Percentiles rank a stretch among this genome's conserved stretches.
phyloP scores from a whole-genome alignment of 2,113 vertebrate species.

The Sinocyclocheilus anshuiensis region DNA sequence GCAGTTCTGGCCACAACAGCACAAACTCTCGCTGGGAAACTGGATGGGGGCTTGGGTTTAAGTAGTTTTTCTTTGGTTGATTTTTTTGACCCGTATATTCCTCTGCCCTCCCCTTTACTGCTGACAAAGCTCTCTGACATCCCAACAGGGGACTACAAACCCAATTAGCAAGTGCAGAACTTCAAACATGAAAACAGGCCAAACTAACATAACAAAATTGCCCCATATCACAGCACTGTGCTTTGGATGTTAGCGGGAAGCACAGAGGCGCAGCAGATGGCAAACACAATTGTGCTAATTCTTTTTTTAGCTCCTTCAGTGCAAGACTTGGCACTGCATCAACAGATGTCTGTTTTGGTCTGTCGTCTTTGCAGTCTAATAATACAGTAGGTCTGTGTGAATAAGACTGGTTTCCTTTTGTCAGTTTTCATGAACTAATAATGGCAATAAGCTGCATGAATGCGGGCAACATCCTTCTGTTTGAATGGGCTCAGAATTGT shows the following conservation, averaged over 20 bases:
- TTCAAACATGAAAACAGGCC: slow-evolving; percentile 17
- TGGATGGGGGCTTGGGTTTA: slow-evolving; percentile 16
- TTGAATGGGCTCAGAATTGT: not conserved
- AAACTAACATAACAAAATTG: slow-evolving; percentile 3
- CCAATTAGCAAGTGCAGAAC: slow-evolving; percentile 33
- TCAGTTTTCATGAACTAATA: not conserved
- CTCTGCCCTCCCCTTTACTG: slow-evolving; percentile 9
- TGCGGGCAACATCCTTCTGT: not conserved
- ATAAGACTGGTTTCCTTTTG: not conserved
- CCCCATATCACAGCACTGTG: not conserved
- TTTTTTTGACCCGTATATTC: slow-evolving; percentile 3
- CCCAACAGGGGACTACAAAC: slow-evolving; percentile 34
- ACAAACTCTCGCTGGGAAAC: slow-evolving; percentile 2
- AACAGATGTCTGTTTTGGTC: not conserved
- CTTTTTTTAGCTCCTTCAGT: slow-evolving; percentile 1
- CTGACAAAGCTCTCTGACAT: slow-evolving; percentile 43
- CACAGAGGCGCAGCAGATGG: not conserved
- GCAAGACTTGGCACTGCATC: not conserved
- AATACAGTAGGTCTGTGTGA: not conserved
- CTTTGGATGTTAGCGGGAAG: not conserved
- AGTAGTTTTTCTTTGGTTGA: not conserved
- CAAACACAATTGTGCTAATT: not conserved
- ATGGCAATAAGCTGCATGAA: too few species aligned
- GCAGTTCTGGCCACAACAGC: slow-evolving; percentile 18
- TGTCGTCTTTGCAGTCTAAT: not conserved